These are phyloP conservation scores for Callopanchax toddi DNA, from an alignment of 2,113 vertebrate genomes.

Conservation along the genomic window DNA sequence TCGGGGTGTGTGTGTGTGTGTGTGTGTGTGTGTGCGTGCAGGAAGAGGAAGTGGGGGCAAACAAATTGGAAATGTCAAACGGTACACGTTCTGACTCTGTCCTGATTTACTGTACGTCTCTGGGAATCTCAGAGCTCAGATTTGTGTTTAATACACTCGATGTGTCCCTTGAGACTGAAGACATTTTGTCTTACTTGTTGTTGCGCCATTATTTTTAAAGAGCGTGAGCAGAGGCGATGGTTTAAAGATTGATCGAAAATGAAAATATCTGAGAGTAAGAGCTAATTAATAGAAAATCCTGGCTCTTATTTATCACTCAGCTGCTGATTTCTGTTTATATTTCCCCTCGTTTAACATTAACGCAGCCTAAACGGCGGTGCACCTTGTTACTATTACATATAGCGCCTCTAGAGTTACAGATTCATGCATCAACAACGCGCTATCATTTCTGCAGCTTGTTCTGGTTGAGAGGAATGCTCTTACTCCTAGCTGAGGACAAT, in stretches of 20 bases:
- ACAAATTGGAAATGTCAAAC: conserved; percentile 40
- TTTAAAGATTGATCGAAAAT: too few species aligned
- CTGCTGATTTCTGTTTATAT: too few species aligned
- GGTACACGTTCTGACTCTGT: background rate
- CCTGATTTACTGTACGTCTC: too few species aligned
- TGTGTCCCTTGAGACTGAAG: background rate
- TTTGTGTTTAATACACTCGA: conserved; percentile 5
- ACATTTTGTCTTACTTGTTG: conserved; percentile 24
- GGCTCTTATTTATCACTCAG: too few species aligned
- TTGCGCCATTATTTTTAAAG: conserved; percentile 53
- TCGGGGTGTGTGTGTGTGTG: background rate
- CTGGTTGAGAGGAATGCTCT: conserved; percentile 32
- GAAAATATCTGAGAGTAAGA: too few species aligned
- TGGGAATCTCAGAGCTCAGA: background rate
- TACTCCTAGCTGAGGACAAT: conserved; percentile 43
- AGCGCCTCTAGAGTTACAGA: background rate
- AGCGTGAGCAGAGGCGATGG: too few species aligned
- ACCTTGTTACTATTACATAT: background rate
- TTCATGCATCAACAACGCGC: background rate
- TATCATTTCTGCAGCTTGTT: conserved; percentile 31
- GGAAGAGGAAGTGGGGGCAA: too few species aligned
- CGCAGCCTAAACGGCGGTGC: background rate
- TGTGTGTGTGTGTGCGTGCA: background rate
- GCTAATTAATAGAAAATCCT: too few species aligned
- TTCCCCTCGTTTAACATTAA: too few species aligned